These are phyloP conservation scores for Aviceda subcristata DNA, from an alignment of 2,113 vertebrate species.

Conservation along the genomic window DNA sequence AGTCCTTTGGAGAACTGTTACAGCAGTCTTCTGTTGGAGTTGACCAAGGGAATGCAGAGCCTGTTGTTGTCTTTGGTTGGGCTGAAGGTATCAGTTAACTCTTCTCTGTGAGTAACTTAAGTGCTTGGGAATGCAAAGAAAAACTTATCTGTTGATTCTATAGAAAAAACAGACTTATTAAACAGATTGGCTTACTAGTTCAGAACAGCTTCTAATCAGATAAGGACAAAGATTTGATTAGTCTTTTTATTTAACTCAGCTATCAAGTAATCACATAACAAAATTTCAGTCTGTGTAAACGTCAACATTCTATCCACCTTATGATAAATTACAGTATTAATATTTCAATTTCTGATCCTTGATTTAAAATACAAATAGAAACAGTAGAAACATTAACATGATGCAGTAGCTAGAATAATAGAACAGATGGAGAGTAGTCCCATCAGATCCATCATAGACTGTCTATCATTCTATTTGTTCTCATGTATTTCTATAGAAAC, in stretches of 20 bases:
- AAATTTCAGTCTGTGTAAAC: neutral
- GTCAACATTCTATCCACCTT: neutral
- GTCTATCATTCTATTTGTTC: neutral
- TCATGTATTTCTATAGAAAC: neutral
- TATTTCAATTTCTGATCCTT: neutral
- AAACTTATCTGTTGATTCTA: neutral
- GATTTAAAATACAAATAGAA: neutral
- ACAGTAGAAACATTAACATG: neutral
- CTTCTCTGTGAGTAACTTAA: constrained; percentile 2
- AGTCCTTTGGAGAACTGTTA: constrained; percentile 88
- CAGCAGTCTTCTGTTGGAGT: constrained; percentile 84
- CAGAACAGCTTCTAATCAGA: neutral
- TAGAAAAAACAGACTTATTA: neutral
- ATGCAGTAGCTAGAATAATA: neutral
- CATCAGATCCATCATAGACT: neutral
- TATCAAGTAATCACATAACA: neutral
- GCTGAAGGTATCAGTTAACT: constrained; percentile 79
- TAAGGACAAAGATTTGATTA: neutral
- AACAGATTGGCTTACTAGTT: neutral
- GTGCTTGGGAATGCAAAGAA: neutral
- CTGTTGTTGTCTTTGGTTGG: constrained; percentile 90
- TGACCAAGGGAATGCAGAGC: constrained; percentile 80
- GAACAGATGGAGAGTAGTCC: neutral
- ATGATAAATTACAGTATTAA: neutral
- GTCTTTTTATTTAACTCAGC: no score